phyloP scores from a whole-genome alignment of 2,797 vertebrate species.

The Bradypus variegatus region DNA sequence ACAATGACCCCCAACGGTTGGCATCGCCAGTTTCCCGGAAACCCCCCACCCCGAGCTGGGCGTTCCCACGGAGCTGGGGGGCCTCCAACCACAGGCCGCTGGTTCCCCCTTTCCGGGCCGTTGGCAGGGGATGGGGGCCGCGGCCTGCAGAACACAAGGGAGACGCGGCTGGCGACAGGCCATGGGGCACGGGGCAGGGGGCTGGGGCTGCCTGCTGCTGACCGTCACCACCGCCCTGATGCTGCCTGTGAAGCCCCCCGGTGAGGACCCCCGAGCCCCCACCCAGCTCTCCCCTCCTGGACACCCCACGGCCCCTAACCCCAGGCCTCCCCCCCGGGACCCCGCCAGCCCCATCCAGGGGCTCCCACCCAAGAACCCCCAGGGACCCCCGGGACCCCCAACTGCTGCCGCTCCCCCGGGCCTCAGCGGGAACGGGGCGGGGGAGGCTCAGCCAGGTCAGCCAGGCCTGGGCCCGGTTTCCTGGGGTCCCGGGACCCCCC shows the following conservation, averaged over 20 bases:
- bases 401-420: neutral
- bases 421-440: neutral
- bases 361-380: neutral
- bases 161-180: fast-evolving
- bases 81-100: conserved; percentile 2
- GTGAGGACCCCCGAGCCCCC: neutral
- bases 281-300: neutral
- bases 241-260: neutral
- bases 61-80: neutral
- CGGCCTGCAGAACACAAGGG: neutral
- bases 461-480: neutral
- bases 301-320: too few species aligned
- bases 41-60: neutral
- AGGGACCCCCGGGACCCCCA: neutral
- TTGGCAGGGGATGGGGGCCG: neutral
- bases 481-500: fast-evolving
- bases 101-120: neutral
- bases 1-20: too few species aligned
- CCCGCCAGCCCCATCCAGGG: neutral
- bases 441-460: neutral
- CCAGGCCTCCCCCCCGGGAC: neutral
- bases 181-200: neutral
- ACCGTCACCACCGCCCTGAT: neutral
- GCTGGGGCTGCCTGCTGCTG: neutral
- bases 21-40: neutral